Evolutionary conservation across 2,888 invertebrate genomes (phyloP), one percentile per base, ranked within the genome.

Genomic region (Parnassius mnemosyne): DNA sequence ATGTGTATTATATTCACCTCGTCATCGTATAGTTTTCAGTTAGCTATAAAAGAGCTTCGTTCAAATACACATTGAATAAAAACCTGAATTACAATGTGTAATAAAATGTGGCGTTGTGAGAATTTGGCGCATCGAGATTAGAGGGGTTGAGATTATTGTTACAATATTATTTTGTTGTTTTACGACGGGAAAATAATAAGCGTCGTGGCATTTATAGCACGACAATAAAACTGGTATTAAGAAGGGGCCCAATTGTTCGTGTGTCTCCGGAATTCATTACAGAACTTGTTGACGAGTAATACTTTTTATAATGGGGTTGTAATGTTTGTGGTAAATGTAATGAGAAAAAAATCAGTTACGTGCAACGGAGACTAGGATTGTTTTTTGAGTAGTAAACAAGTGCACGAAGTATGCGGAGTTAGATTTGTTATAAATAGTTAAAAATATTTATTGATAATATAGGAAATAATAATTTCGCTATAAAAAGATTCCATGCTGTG

Each of bases 121-220:
- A 85, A 83, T 79, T 73, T 76, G 76, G 72, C 69, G 71, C 74
- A 75, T 71, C 71, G 75, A 79, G 81, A 85, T 85, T 82, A 84
- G 79, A 78, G 84, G 83, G 80, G 77, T 73, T 74, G 75, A 78
- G 77, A 84, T 86, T 85, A 87, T 83, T 81, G 86, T 83, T 73
- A 80, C 81, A 81, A 78, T 84, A 85, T 87, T 87, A 87, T 88
- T 89, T 87, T 83, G 84, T 85, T 85, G 86, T 87, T 90, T 89
- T 89, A 89, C 81, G 88, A 89, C 87, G 74, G 78, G 81, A 85
- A 88, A 87, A 88, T 87, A 87, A 87, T 89, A 87, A 88, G 80
- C 81, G 77, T 71, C 69, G 65, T 77, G 75, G 73, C 83, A 79
- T 87, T 89, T 89, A 87, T 82, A 81, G 58, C 75, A 64, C 65